Evolutionary conservation across 2,888 invertebrate species (phyloP), one percentile per base, ranked within the genome.

Genomic region (Andricus curvator): DNA sequence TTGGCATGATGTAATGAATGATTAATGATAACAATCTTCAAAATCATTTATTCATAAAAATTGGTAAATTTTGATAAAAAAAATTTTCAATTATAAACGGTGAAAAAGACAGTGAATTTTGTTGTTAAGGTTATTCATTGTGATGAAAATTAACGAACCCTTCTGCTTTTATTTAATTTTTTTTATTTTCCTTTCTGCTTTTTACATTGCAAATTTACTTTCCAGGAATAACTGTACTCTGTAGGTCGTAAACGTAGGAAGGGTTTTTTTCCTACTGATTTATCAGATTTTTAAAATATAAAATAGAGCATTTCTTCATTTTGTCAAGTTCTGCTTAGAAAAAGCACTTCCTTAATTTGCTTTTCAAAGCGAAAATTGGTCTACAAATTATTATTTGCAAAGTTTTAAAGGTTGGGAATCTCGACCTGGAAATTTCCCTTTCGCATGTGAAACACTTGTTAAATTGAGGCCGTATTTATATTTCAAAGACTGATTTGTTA

Each of bases 211-310:
- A 37, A 37, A 37, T 37, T 51, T 25, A 25, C 33, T 74, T 74
- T 74, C 74, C 74, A 56, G 13, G 74, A 74, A 56, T 56, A 56
- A 56, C 74, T 74, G n/a, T 56, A 74, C 74, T 56, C 13, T 74
- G 11, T 11, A 74, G 74, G 25, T 74, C 74, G 33, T 74, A 74
- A 74, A 74, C 56, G 20, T 33, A 74, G 33, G 56, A 33, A 56
- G 33, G 33, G 74, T 8, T 56, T 29, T 56, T 33, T 9, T n/a
- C 37, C n/a, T 51, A 74, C 33, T 37, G n/a, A 70, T 48, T 70
- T 70, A 11, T 44, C 15, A 56, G 20, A 74, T 74, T 51, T 56
- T 74, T 33, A 22, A 37, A 74, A 56, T 33, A 51, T 51, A 51
- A 22, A n/a, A 56, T 11, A 56, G 51, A 20, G 51, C 51, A 51